These are phyloP conservation scores for Hoplodrina blanda DNA, from an alignment of 2,888 invertebrate genomes.

Conservation along the genomic window DNA sequence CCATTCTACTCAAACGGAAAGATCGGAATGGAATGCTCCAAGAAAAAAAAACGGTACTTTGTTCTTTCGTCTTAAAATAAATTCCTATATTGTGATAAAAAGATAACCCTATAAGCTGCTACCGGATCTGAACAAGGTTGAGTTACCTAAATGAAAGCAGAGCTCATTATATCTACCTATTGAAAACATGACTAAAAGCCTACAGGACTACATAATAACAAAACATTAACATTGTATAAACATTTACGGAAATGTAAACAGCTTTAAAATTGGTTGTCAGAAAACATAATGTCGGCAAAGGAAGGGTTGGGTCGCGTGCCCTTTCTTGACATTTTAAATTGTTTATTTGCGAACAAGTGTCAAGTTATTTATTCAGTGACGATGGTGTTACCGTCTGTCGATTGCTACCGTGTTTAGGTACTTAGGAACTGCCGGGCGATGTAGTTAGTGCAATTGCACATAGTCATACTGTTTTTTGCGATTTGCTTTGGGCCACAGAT, in stretches of 20 bases:
- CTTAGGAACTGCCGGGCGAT: neutral
- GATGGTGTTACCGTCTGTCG: slow-evolving; percentile 55
- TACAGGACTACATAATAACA: slow-evolving; percentile 7
- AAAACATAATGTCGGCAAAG: slow-evolving; percentile 84
- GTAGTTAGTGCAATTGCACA: slow-evolving; percentile 8
- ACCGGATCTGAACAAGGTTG: too few species aligned
- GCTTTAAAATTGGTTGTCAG: slow-evolving; percentile 86
- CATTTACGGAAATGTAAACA: slow-evolving; percentile 75
- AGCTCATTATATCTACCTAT: too few species aligned
- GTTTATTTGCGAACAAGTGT: slow-evolving; percentile 90
- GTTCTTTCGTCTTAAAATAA: too few species aligned
- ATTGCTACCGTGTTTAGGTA: slow-evolving; percentile 15
- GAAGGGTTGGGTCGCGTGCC: slow-evolving; percentile 84
- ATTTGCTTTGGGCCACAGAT: slow-evolving; percentile 34
- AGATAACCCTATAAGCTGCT: too few species aligned
- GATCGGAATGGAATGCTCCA: too few species aligned
- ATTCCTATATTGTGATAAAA: too few species aligned
- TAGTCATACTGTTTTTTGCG: slow-evolving; percentile 22
- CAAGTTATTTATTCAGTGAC: slow-evolving; percentile 88
- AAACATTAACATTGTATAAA: slow-evolving; percentile 66
- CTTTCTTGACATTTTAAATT: slow-evolving; percentile 91
- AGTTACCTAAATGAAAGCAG: too few species aligned
- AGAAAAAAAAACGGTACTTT: too few species aligned
- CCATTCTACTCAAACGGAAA: too few species aligned
- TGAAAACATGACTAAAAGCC: slow-evolving; percentile 14